Evolutionary conservation across 2,797 vertebrate genomes (phyloP).

Genomic region (Neosalanx taihuensis): DNA sequence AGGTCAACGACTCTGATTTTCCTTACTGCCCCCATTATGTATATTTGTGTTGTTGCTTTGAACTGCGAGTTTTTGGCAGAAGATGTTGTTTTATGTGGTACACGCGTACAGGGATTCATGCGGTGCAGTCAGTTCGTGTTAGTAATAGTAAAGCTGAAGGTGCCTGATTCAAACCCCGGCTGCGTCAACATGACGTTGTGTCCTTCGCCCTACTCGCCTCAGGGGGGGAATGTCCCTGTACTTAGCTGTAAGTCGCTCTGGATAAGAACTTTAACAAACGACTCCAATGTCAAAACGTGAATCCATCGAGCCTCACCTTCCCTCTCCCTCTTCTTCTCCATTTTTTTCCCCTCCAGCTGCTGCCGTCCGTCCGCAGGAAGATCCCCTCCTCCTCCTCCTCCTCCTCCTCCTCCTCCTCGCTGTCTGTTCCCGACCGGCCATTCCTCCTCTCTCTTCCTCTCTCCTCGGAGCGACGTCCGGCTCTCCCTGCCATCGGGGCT

Average conservation of each 20-base stretch:
- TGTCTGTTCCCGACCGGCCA: slow-evolving; percentile 32
- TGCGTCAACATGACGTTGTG: no score
- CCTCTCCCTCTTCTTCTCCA: not conserved
- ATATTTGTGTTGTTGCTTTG: slow-evolving; percentile 31
- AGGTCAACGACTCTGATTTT: slow-evolving; percentile 52
- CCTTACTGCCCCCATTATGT: slow-evolving; percentile 2
- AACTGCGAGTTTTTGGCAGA: slow-evolving; percentile 2
- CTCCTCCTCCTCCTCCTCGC: slow-evolving; percentile 16
- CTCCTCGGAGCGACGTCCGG: slow-evolving; percentile 40
- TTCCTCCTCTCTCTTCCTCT: slow-evolving; percentile 36
- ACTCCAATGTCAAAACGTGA: no score
- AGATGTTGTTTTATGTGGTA: slow-evolving; percentile 53
- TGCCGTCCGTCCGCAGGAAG: slow-evolving; percentile 54
- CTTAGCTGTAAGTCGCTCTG: no score
- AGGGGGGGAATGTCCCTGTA: no score
- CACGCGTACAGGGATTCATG: no score
- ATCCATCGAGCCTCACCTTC: slow-evolving; percentile 60
- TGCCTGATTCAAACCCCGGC: no score
- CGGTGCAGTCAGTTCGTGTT: no score
- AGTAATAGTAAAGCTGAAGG: no score
- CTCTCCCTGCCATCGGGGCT: slow-evolving; percentile 20
- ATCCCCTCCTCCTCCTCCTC: no score
- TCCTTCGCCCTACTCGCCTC: no score
- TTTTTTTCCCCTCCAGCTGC: slow-evolving; percentile 51
- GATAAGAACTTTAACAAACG: no score